These are phyloP conservation scores for Mechanitis mazaeus DNA, from an alignment of 2,888 invertebrate genomes.

Conservation along the genomic window DNA sequence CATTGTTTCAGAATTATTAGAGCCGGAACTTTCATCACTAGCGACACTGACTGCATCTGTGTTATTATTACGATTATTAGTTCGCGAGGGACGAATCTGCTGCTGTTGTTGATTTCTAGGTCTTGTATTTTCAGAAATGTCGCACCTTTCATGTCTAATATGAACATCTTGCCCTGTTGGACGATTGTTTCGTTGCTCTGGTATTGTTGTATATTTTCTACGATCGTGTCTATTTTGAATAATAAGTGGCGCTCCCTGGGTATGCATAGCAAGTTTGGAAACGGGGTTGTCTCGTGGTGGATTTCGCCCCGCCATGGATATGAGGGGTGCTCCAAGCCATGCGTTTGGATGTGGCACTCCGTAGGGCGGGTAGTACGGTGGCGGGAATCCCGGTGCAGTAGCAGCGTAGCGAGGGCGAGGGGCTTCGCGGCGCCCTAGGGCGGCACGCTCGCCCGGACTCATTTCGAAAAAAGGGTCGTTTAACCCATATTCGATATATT, in stretches of 20 bases:
- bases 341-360: slow-evolving; percentile 77
- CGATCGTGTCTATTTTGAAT: slow-evolving; percentile 80
- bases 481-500: slow-evolving; percentile 82
- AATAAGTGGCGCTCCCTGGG: slow-evolving; percentile 90
- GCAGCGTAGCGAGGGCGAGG: slow-evolving; percentile 71
- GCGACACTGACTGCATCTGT: slow-evolving; percentile 84
- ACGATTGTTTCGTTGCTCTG: slow-evolving; percentile 65
- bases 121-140: slow-evolving; percentile 59
- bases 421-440: slow-evolving; percentile 73
- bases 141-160: slow-evolving; percentile 55
- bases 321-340: slow-evolving; percentile 88
- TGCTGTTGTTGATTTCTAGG: slow-evolving; percentile 64
- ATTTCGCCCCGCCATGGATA: slow-evolving; percentile 83
- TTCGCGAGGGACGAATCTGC: slow-evolving; percentile 58
- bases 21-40: slow-evolving; percentile 86
- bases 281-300: slow-evolving; percentile 76
- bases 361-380: slow-evolving; percentile 72
- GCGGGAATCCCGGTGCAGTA: slow-evolving; percentile 71
- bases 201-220: slow-evolving; percentile 61
- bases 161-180: slow-evolving; percentile 52
- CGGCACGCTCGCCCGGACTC: slow-evolving; percentile 76
- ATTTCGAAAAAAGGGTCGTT: slow-evolving; percentile 72
- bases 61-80: slow-evolving; percentile 70
- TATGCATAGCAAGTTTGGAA: slow-evolving; percentile 86
- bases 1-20: slow-evolving; percentile 82